Base-by-base conservation (phyloP, 2,888 invertebrate genomes). In the Spodoptera picta region DNA sequence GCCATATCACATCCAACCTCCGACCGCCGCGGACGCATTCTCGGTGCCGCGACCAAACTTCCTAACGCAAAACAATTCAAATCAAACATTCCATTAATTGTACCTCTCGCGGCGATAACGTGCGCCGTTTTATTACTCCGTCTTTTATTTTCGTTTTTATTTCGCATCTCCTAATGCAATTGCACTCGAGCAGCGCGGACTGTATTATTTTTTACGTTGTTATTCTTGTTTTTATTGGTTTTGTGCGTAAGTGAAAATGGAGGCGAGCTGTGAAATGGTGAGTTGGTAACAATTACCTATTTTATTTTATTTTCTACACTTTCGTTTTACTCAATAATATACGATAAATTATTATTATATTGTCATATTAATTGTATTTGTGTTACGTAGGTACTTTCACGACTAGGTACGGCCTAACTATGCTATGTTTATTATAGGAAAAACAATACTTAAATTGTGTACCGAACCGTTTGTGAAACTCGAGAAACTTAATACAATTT, bases 71-170 rank as follows among this genome's bases (percentile, higher is more conserved):
- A 81, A 80, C 76, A 83, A 83, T 84, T 88, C 84, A 89, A 90
- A 90, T 89, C 89, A 88, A 90, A 92, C 88, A 89, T 88, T 88
- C 87, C 88, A 90, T 92, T 92, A 91, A 92, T 92, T 92, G 89
- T 87, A 86, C 89, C 84, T 88, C 84, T 86, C 85, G 87, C 81
- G 82, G 81, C 91, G 90, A 92, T 93, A 92, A 90, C 90, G 88
- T 86, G 86, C 86, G 69, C 73, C 62, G 86, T 90, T 94, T 94
- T 93, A 92, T 91, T 88, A 82, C 92, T 80, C 77, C 81, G 82
- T 83, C 87, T 87, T 90, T 92, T 91, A 90, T 89, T 89, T 88
- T 85, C 88, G 80, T 89, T 92, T 92, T 92, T 92, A 93, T 92
- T 90, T 90, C 90, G 83, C 88, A 84, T 90, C 87, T 83, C 83